Conservation (phyloP, 2,888 invertebrate genomes). For the Zaprionus bogoriensis region DNA sequence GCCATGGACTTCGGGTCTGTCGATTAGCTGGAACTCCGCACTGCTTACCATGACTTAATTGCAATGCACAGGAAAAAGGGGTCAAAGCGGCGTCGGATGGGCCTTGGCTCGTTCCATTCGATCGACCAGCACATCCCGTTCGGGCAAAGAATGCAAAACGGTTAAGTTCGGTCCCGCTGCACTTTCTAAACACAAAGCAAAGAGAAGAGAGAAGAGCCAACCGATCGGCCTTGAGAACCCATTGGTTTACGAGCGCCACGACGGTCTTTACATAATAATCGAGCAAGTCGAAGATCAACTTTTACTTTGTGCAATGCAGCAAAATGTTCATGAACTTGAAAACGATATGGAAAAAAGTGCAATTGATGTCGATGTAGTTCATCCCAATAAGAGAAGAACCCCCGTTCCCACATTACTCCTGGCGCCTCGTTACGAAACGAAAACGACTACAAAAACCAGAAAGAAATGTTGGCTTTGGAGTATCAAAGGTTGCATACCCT, state of each 20-base stretch:
- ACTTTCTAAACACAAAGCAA: conserved; percentile 53
- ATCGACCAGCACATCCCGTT: background rate
- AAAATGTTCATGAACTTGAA: conserved; percentile 63
- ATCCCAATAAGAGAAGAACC: background rate
- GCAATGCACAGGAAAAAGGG: conserved; percentile 18
- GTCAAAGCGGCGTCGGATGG: conserved; percentile 14
- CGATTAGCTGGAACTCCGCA: conserved; percentile 8
- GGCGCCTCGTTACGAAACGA: background rate
- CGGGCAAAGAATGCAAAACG: conserved; percentile 27
- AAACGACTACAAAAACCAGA: too few species aligned
- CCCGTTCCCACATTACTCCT: background rate
- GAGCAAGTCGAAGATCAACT: conserved; percentile 57
- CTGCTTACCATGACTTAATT: conserved; percentile 46
- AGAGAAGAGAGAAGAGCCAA: conserved; percentile 20
- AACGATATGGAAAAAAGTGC: background rate
- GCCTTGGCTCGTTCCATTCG: background rate
- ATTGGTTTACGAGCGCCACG: conserved; percentile 37
- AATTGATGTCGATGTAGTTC: too few species aligned
- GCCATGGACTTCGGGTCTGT: conserved; percentile 17
- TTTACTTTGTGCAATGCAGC: conserved; percentile 47
- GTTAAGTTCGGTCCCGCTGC: conserved; percentile 18
- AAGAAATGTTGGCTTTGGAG: too few species aligned
- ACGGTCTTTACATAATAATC: conserved; percentile 62
- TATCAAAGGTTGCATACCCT: too few species aligned
- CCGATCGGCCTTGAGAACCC: conserved; percentile 58